Conservation (phyloP, 1,140 invertebrate species). For the Aphis gossypii region DNA sequence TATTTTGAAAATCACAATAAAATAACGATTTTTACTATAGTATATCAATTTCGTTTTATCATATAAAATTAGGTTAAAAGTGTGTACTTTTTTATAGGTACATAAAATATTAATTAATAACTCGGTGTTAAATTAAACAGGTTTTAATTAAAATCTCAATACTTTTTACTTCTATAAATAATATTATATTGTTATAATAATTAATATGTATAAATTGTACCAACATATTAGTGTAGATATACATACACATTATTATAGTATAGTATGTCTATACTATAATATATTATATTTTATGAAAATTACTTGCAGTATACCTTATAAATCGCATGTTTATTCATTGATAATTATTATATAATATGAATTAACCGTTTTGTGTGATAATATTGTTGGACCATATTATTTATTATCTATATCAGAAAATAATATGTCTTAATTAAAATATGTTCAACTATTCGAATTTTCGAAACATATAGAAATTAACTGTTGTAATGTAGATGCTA, state of each 20-base stretch:
- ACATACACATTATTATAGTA: no score
- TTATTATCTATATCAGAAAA: not conserved
- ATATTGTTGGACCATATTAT: not conserved
- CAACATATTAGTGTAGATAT: no score
- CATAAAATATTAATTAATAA: not conserved
- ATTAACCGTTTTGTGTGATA: not conserved
- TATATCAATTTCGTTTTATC: not conserved
- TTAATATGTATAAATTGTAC: not conserved
- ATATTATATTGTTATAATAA: not conserved
- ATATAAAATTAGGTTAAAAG: conserved; percentile 1
- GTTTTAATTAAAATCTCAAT: not conserved
- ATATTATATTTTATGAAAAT: no score
- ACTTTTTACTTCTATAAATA: not conserved
- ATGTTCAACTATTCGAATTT: not conserved
- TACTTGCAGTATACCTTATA: not conserved
- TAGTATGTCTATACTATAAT: no score
- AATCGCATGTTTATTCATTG: not conserved
- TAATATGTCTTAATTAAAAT: not conserved
- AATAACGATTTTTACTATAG: not conserved
- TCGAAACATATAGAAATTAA: not conserved
- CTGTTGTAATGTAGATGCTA: not conserved
- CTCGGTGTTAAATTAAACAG: not conserved
- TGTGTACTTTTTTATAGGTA: not conserved
- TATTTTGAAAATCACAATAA: not conserved
- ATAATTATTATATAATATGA: not conserved